phyloP scores from a whole-genome alignment of 2,797 vertebrate genomes.

The Pangasius macronema region DNA sequence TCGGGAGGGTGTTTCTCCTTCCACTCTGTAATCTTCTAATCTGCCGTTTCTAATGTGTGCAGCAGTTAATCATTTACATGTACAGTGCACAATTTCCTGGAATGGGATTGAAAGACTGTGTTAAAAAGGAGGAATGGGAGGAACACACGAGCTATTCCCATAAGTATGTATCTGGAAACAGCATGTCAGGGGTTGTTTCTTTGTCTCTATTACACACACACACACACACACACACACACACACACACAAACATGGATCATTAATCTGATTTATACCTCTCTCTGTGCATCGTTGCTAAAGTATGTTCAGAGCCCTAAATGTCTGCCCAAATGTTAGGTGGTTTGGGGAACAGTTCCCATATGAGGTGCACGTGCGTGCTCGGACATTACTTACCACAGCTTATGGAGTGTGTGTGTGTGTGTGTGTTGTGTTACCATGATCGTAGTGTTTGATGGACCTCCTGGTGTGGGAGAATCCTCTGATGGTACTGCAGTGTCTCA shows the following conservation, averaged over 20 bases:
- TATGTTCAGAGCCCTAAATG: constrained; percentile 9
- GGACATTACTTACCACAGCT: background rate
- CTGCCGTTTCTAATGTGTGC: constrained; percentile 18
- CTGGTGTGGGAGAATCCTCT: constrained; percentile 1
- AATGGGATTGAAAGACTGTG: constrained; percentile 1
- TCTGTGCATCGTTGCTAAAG: constrained; percentile 8
- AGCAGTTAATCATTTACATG: constrained; percentile 24
- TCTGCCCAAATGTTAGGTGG: constrained; percentile 13
- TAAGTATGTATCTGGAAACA: constrained; percentile 23
- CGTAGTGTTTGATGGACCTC: background rate
- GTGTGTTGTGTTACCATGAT: background rate
- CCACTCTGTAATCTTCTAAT: constrained; percentile 10
- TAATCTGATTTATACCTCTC: constrained; percentile 33
- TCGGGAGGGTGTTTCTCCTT: constrained; percentile 5
- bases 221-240: constrained; percentile 38
- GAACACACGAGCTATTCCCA: constrained; percentile 16
- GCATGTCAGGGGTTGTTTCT: background rate
- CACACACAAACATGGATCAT: constrained; percentile 24
- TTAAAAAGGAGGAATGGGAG: background rate
- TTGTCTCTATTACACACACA: background rate
- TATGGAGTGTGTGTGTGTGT: background rate
- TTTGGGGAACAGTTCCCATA: constrained; percentile 5
- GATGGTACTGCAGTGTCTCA: background rate
- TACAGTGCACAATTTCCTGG: constrained; percentile 14
- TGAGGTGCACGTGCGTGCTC: background rate